phyloP scores from a whole-genome alignment of 1,140 invertebrate species.

The Lethocerus indicus region DNA sequence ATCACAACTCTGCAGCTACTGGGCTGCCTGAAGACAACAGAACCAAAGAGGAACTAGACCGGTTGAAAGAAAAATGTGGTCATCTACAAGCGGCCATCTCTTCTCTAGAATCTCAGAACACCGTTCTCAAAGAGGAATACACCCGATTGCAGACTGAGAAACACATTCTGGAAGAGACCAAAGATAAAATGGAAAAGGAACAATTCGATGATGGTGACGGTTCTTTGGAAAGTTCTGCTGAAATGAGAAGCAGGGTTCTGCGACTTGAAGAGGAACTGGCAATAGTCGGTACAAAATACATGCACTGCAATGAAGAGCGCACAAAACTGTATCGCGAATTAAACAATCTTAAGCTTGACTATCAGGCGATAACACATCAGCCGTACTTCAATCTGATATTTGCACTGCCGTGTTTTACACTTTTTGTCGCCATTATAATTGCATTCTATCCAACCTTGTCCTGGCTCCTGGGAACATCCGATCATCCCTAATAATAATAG shows the following conservation, averaged over 20 bases:
- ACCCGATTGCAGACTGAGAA: too few relatives aligned
- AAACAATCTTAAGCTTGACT: conserved; percentile 8
- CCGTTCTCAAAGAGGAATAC: too few relatives aligned
- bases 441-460: conserved; percentile 14
- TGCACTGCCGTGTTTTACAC: conserved; percentile 9
- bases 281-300: conserved; percentile 11
- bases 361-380: conserved; percentile 13
- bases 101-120: conserved; percentile 8
- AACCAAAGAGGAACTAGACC: conserved; percentile 5
- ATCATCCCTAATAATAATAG: too few relatives aligned
- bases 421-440: conserved; percentile 12
- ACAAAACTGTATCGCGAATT: conserved; percentile 5
- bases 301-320: conserved; percentile 13
- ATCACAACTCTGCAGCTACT: too few relatives aligned
- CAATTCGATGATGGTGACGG: too few relatives aligned
- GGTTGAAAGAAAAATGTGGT: conserved; percentile 4
- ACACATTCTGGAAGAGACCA: too few relatives aligned
- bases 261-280: conserved; percentile 14
- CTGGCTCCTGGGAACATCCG: conserved; percentile 12
- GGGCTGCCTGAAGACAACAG: conserved; percentile 9
- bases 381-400: conserved; percentile 14
- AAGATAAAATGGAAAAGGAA: too few relatives aligned
- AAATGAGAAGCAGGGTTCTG: too few relatives aligned
- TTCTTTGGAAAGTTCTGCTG: too few relatives aligned
- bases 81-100: conserved; percentile 3